Evolutionary conservation across 2,888 invertebrate genomes (phyloP), one percentile per base, ranked within the genome.

Genomic region (Ophioninae sp.): DNA sequence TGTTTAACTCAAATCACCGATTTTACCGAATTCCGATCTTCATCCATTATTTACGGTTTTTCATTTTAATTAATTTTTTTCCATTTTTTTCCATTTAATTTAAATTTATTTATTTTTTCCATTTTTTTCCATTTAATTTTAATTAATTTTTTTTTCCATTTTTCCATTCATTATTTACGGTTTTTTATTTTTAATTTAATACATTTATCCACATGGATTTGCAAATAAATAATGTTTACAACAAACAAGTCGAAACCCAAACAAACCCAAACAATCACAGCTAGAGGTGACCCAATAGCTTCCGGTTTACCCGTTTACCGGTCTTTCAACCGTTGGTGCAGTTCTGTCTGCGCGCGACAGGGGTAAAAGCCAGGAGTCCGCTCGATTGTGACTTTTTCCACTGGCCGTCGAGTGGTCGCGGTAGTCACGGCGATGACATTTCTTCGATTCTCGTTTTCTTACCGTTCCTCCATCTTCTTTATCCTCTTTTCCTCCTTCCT

Each of bases 261-360:
- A 74, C 58, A 44, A 68, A 79, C 76, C 51, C 59, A 23, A 22
- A 72, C 22, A 51, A 67, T 20, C 22, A 83, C 67, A 72, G 80
- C 64, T 80, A 79, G 73, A 83, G 81, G 83, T 81, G 81, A 84
- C 78, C 65, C 78, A 67, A 61, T 71, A 81, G 81, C 83, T 84
- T 81, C 83, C 83, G 81, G 83, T 84, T 84, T 81, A 81, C 65
- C 82, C 78, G 78, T 81, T 69, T 75, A 44, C 83, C 78, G 63
- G 67, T 80, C 72, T 44, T 64, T 51, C 64, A 64, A 63, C 63
- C 64, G n/a, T 44, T 8, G 13, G 44, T 56, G 37, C 74, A 64
- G 6, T 56, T 56, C 58, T 51, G 64, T 17, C 22, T 61, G 22
- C 73, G 68, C 72, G 58, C 68, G 13, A 13, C 13, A 44, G 44